phyloP scores from a whole-genome alignment of 2,888 invertebrate species.

The Tachystola acroxantha region DNA sequence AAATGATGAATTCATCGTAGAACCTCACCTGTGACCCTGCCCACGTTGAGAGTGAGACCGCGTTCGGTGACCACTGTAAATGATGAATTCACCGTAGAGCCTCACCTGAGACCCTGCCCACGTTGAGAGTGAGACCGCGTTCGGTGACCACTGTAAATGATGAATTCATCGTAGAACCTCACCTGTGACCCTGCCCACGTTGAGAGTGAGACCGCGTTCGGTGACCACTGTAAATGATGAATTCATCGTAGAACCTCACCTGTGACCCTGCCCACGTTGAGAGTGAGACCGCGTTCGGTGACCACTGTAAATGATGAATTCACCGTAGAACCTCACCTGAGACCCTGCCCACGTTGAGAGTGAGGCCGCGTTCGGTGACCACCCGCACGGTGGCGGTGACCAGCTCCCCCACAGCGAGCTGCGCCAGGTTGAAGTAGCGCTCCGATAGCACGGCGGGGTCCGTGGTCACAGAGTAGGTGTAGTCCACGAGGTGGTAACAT shows the following conservation, averaged over 20 bases:
- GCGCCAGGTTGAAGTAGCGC: constrained; percentile 70
- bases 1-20: too few species aligned
- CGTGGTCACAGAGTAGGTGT: constrained; percentile 82
- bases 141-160: not conserved
- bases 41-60: too few species aligned
- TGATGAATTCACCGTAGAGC: too few species aligned
- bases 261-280: too few species aligned
- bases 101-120: too few species aligned
- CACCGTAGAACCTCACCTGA: constrained; percentile 40
- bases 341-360: constrained; percentile 21
- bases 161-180: constrained; percentile 2
- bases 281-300: too few species aligned
- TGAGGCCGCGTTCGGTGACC: constrained; percentile 66
- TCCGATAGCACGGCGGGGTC: constrained; percentile 75
- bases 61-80: too few species aligned
- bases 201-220: constrained; percentile 45
- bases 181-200: constrained; percentile 75
- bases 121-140: too few species aligned
- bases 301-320: too few species aligned
- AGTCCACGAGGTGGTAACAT: constrained; percentile 82
- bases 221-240: constrained; percentile 34
- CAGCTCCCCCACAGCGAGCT: constrained; percentile 73
- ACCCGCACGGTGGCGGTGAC: constrained; percentile 71
- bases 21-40: too few species aligned
- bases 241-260: too few species aligned